Percentiles rank a stretch among this genome's conserved stretches.
Evolutionary conservation across 2,797 vertebrate species (phyloP).

Genomic region (Garrulus glandarius): DNA sequence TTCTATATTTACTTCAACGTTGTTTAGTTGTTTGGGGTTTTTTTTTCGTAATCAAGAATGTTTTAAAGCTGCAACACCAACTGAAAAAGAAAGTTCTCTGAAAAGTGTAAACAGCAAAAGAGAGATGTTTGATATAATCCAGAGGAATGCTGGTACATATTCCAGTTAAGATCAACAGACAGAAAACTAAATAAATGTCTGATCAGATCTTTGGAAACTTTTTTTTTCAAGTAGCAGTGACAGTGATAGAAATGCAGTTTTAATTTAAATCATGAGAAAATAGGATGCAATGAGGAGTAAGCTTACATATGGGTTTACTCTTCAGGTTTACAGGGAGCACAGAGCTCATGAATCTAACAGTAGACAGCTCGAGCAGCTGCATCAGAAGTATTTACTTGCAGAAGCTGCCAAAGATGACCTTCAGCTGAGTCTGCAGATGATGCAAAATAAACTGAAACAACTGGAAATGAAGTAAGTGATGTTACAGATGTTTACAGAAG

Average conservation of each 20-base stretch:
- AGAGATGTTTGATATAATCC: background rate
- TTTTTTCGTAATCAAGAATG: background rate
- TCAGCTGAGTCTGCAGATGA: constrained; percentile 82
- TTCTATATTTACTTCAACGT: background rate
- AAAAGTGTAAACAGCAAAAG: background rate
- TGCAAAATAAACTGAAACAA: constrained; percentile 87
- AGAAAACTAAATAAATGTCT: background rate
- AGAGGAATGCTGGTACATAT: background rate
- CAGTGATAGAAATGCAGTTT: background rate
- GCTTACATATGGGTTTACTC: background rate
- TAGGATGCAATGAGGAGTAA: background rate
- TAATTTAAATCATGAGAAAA: background rate
- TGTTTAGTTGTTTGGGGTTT: background rate
- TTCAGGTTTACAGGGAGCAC: constrained; percentile 85
- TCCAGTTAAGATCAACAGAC: background rate
- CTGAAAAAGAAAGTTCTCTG: background rate
- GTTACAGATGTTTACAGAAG: background rate
- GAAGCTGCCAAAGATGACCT: constrained; percentile 87
- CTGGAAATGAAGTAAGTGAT: constrained; percentile 88
- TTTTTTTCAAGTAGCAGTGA: background rate
- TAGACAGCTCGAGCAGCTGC: constrained; percentile 88
- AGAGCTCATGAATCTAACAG: constrained; percentile 79
- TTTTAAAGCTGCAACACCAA: background rate
- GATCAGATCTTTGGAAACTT: background rate
- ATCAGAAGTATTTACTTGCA: constrained; percentile 85